Base-by-base conservation (phyloP, 2,797 vertebrate genomes). In the Gambusia yucatana region DNA sequence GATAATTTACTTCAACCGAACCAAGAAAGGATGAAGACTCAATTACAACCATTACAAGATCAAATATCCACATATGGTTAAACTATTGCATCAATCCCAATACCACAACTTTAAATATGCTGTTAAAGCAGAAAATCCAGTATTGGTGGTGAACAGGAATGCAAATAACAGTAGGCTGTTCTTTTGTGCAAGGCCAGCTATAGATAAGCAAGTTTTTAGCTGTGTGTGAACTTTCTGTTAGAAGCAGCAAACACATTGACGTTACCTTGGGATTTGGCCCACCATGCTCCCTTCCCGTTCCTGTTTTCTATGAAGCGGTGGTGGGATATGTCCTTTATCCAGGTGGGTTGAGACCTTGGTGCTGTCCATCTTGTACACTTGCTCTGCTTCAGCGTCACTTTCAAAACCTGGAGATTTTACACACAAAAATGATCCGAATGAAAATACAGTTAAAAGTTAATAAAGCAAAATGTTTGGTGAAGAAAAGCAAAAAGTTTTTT, bases 381-480 rank as follows among this genome's bases (percentile, higher is more conserved):
- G 95, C 86, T 99, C 98, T 0, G 93, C 97, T 92, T 99, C 98
- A 8, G 96, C 93, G 92, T 98, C 97, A 87, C 97, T 98, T 86
- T 96, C 96, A 2, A 96, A 97, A 92, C 96, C 98, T 99, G 88
- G n/a, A 73, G 48, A 79, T 17, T 1, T 16, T 10, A 73, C n/a
- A 73, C 1, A 73, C 0, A 41, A 67, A 77, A 85, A 71, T 73
- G 11, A 84, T 1, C 10, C 25, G 17, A 71, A 1, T 71, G 17
- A 0, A 30, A 30, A 17, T 71, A 75, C 30, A 76, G 0, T 47
- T 1, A 8, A 17, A n/a, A 55, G 3, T 6, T 10, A 25, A 16
- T 55, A 20, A 28, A n/a, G 1, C 28, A 74, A 77, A 73, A 25
- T 5, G 16, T 16, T 61, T 33, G 9, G 63, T 5, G 2, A 17